Evolutionary conservation across 2,888 invertebrate species (phyloP), one percentile per base, ranked within the genome.

Genomic region (Cetonia aurata): DNA sequence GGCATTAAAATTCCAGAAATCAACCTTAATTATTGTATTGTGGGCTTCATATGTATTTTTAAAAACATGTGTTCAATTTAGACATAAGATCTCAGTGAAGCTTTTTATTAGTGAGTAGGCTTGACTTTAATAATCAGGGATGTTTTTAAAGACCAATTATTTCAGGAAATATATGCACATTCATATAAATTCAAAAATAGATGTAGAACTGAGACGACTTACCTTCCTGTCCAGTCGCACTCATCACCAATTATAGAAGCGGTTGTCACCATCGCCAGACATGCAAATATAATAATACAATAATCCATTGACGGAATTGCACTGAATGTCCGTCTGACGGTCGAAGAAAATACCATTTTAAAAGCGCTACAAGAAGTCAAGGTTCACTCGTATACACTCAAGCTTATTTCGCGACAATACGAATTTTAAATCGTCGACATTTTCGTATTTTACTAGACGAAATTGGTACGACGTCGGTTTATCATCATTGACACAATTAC

Each of bases 201-300:
- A 57, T 57, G 2, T 33, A 6, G 41, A 57, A 31, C 10, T 41
- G 48, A 65, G 50, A 42, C 12, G 75, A 73, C 86, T 85, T 86
- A 90, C 90, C 90, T 90, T 86, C 90, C 90, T 78, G 87, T 88
- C 90, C 90, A 90, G 85, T 90, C 90, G 84, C 90, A 90, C 81
- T 89, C 89, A 81, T 90, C 90, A 78, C 90, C 90, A 83, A 90
- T 88, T 80, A 88, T 85, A 73, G 86, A 86, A 81, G 88, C 88
- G 83, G 87, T 79, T 73, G 79, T 75, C 74, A 77, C 74, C 75
- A 74, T 75, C 71, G 77, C 74, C 73, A 80, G 75, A 76, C 78
- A 79, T 72, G 76, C 77, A 76, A 79, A 76, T 75, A 79, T 65
- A 62, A 62, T 71, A 74, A 79, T 74, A 72, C 77, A 76, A 74